These are phyloP conservation scores for Galleria mellonella DNA, from an alignment of 1,140 invertebrate genomes.

Conservation along the genomic window DNA sequence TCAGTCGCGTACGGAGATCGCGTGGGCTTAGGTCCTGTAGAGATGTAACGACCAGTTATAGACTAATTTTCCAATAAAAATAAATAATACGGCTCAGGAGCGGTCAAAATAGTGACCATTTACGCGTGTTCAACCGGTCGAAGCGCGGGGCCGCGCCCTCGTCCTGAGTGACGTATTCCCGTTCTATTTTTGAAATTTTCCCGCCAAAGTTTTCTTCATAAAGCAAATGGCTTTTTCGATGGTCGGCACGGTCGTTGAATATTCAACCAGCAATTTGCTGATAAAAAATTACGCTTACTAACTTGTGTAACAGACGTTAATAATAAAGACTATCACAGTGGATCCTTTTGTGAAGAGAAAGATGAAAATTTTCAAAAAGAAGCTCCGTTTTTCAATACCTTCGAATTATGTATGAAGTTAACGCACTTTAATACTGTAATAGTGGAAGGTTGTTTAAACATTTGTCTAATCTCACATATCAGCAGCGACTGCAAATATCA, in stretches of 20 bases:
- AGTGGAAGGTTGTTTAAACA: conserved; percentile 8
- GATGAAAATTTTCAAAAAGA: conserved; percentile 70
- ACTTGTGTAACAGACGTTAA: background rate
- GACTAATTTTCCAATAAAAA: conserved; percentile 67
- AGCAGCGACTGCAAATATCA: conserved; percentile 20
- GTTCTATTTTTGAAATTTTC: conserved; percentile 46
- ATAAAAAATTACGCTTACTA: background rate
- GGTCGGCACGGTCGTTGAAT: conserved; percentile 5
- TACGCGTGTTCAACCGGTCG: background rate
- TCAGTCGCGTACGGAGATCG: conserved; percentile 51
- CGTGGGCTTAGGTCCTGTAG: conserved; percentile 48
- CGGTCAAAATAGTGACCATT: conserved; percentile 44
- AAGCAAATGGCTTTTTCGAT: conserved; percentile 33
- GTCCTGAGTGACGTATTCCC: conserved; percentile 21
- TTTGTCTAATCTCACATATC: conserved; percentile 37
- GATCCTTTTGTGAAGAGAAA: conserved; percentile 66
- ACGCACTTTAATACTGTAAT: conserved; percentile 13
- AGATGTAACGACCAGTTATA: conserved; percentile 44
- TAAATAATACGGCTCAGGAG: conserved; percentile 46
- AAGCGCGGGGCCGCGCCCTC: conserved; percentile 13
- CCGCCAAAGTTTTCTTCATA: conserved; percentile 34
- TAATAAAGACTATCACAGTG: conserved; percentile 34
- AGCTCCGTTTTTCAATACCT: conserved; percentile 64
- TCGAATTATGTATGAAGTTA: conserved; percentile 27
- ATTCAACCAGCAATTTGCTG: conserved; percentile 12